Conservation (phyloP, 2,113 vertebrate genomes). For the Myotis lucifugus region DNA sequence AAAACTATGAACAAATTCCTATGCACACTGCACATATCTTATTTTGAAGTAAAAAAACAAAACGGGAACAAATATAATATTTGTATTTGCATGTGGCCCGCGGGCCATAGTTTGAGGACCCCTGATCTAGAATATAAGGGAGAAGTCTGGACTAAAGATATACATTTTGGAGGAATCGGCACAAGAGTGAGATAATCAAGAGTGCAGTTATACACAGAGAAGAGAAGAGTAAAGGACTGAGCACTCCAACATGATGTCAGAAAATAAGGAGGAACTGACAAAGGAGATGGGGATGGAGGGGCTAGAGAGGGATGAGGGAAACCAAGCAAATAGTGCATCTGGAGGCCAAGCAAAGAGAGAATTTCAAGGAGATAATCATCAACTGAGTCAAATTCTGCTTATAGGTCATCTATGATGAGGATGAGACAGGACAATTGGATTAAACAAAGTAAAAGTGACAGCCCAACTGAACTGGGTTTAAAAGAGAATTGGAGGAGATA, state of each 20-base stretch:
- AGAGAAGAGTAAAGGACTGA: neutral
- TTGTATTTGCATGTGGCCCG: no score
- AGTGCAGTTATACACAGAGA: neutral
- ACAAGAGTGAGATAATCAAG: neutral
- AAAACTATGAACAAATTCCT: no score
- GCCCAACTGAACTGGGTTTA: neutral
- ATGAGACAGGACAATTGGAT: neutral
- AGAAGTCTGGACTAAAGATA: neutral
- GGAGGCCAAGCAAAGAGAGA: neutral
- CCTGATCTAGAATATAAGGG: neutral
- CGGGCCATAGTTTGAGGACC: no score
- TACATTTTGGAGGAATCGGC: neutral
- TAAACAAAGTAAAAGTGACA: neutral
- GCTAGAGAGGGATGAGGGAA: neutral
- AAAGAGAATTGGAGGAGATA: neutral
- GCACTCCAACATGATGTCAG: rapidly evolving
- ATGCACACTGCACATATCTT: no score
- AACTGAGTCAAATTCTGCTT: neutral
- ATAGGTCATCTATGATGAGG: neutral
- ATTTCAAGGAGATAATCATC: neutral
- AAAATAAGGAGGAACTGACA: neutral
- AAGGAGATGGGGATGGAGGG: neutral
- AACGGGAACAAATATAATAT: no score
- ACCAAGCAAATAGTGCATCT: neutral
- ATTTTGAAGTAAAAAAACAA: no score